Evolutionary conservation across 2,113 vertebrate genomes (phyloP).

Genomic region (Ursus arctos): DNA sequence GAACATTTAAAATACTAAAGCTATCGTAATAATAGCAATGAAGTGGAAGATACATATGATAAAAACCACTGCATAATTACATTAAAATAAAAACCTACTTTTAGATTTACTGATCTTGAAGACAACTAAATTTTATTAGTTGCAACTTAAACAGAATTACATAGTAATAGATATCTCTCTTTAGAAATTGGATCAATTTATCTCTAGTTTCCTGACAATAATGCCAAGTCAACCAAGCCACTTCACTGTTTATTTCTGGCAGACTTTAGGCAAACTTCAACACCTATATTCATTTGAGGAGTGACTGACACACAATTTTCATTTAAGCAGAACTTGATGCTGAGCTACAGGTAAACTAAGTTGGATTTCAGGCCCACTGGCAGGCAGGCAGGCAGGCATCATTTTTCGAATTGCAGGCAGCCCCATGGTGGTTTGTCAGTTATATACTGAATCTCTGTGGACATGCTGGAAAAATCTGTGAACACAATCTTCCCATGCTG

Average conservation of each 20-base stretch:
- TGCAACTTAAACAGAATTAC: not conserved
- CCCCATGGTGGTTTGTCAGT: not conserved
- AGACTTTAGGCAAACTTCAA: conserved; percentile 38
- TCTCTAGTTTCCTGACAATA: conserved; percentile 41
- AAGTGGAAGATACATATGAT: conserved; percentile 10
- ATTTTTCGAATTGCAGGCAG: not conserved
- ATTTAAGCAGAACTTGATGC: not conserved
- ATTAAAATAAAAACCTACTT: conserved; percentile 15
- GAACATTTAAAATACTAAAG: conserved; percentile 54
- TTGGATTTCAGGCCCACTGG: not conserved
- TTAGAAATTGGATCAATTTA: conserved; percentile 16
- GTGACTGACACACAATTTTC: conserved; percentile 35
- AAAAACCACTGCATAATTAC: not conserved
- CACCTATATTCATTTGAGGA: conserved; percentile 53
- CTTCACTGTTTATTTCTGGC: conserved; percentile 38
- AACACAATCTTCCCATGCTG: conserved; percentile 62
- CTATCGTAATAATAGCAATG: not conserved
- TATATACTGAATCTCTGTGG: not conserved
- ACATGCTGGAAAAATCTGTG: conserved; percentile 74
- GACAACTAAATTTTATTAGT: conserved; percentile 30
- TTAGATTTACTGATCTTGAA: conserved; percentile 40
- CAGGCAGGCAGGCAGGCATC: not conserved
- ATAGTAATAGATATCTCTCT: not conserved
- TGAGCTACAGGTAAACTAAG: not conserved
- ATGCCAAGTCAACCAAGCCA: not conserved